These are phyloP conservation scores for Willisornis vidua DNA, from an alignment of 2,113 vertebrate species.

Conservation along the genomic window DNA sequence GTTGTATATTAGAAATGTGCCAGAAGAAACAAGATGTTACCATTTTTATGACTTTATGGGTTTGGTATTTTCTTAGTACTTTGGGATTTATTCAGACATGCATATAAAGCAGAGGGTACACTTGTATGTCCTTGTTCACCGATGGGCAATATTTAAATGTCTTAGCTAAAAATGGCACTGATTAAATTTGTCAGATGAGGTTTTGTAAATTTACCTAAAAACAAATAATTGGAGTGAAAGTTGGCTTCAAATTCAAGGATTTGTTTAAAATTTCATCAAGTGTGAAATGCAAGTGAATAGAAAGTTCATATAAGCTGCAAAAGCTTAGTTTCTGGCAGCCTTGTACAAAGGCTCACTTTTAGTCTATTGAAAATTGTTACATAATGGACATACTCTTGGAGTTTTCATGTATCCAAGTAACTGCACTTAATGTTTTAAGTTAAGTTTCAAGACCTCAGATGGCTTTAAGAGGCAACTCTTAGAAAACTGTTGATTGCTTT, in stretches of 20 bases:
- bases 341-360: constrained; percentile 2
- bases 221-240: background rate
- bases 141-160: constrained; percentile 20
- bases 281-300: background rate
- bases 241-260: background rate
- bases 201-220: constrained; percentile 65
- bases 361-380: background rate
- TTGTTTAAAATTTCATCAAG: background rate
- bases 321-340: background rate
- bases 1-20: constrained; percentile 61
- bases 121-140: constrained; percentile 20
- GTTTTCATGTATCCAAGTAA: background rate
- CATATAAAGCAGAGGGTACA: constrained; percentile 37
- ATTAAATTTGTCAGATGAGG: constrained; percentile 51
- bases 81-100: constrained; percentile 44
- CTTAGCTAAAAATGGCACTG: background rate
- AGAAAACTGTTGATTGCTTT: constrained; percentile 24
- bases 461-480: constrained; percentile 43
- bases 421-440: constrained; percentile 42
- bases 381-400: background rate
- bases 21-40: constrained; percentile 63
- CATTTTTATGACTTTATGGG: constrained; percentile 44
- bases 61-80: constrained; percentile 58
- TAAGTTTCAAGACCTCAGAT: constrained; percentile 68
- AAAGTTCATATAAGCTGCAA: background rate